Base-by-base conservation (phyloP, 1,140 invertebrate genomes). In the Euglossa dilemma region DNA sequence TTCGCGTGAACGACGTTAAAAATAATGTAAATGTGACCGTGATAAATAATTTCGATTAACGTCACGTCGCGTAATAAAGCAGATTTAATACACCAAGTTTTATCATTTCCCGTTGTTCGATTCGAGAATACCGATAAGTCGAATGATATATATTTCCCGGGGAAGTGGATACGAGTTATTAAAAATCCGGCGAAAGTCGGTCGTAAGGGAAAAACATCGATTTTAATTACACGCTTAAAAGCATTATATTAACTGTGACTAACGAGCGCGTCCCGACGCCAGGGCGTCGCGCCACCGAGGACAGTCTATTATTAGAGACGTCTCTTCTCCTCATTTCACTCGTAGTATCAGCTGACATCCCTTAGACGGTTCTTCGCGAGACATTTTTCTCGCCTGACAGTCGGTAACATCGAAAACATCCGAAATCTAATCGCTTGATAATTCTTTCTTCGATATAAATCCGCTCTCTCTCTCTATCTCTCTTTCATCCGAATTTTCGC, bases 291-390 rank as follows among this genome's bases (percentile, higher is more conserved):
- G 83, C 63, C 73, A 80, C 86, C 79, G 77, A 54, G 87, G 78
- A 80, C 79, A 81, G 36, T 56, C 72, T 89, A 89, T 89, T 85
- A 88, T 89, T 89, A 88, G 87, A 81, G 23, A 64, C 80, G 80
- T 89, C 87, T 86, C 76, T 81, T 89, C 87, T 85, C 78, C 80
- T 88, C 78, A 74, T 89, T 78, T 73, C 76, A 80, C 63, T 83
- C 80, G 80, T 87, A 74, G 75, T 80, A 87, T 82, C 84, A 83
- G 78, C 87, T 85, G 86, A 87, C 83, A 85, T 84, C 69, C 36
- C n/a, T 67, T 74, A 80, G 52, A 52, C 25, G 12, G 50, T 72
- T 36, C 25, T 20, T 52, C 28, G 47, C 3, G 16, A 1, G 18
- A 54, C 23, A n/a, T 6, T 25, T 61, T 61, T 43, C n/a, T 50